Conservation (phyloP, 2,113 vertebrate species). For the Rostratula benghalensis region DNA sequence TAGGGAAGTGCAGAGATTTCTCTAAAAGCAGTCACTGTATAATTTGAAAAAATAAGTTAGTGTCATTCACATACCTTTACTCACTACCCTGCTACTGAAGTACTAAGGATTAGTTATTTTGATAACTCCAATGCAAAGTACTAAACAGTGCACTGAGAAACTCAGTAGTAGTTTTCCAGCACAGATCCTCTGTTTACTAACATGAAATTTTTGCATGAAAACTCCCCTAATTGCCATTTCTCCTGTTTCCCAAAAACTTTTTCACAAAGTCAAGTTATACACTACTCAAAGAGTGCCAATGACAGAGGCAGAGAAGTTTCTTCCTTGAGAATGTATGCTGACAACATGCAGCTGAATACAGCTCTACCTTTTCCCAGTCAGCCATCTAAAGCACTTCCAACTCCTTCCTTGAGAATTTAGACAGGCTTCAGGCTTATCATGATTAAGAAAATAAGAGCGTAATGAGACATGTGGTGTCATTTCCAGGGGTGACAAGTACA, state of each 20-base stretch:
- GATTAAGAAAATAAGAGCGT: neutral
- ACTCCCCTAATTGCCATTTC: neutral
- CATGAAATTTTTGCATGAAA: neutral
- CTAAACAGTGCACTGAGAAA: neutral
- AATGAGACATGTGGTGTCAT: fast-evolving
- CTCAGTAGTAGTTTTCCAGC: neutral
- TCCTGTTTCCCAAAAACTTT: neutral
- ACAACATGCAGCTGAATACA: neutral
- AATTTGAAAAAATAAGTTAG: neutral
- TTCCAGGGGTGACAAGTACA: neutral
- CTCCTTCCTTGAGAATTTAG: neutral
- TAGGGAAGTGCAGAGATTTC: neutral
- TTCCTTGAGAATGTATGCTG: fast-evolving
- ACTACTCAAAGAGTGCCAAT: neutral
- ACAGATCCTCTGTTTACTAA: neutral
- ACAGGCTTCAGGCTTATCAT: neutral
- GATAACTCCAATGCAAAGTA: neutral
- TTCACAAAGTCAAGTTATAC: neutral
- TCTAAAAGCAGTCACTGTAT: neutral
- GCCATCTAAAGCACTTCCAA: neutral
- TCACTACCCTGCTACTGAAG: neutral
- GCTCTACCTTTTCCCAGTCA: neutral
- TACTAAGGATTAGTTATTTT: neutral
- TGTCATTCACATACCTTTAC: neutral
- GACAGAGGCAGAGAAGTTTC: neutral